These are phyloP conservation scores for Triplophysa rosa DNA, from an alignment of 2,113 vertebrate species.

Conservation along the genomic window DNA sequence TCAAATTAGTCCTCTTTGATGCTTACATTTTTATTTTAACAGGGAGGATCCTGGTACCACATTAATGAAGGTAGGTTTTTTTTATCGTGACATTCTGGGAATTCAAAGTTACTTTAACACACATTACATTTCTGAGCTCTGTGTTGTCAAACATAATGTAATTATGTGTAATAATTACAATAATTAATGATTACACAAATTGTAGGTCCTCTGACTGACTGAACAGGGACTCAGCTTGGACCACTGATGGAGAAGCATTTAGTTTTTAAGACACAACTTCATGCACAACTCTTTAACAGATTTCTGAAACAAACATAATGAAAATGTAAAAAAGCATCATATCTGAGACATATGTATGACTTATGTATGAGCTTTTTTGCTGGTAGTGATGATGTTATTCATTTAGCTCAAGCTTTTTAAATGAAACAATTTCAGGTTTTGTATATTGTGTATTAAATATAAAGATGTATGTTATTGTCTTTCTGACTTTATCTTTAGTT, in stretches of 20 bases:
- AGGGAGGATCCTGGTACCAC: slow-evolving; percentile 53
- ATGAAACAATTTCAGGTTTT: too few species aligned
- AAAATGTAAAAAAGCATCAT: too few species aligned
- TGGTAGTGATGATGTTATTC: too few species aligned
- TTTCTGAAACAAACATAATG: background rate
- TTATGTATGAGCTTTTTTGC: too few species aligned
- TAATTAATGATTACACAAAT: background rate
- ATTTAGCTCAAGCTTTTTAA: too few species aligned
- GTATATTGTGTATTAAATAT: too few species aligned
- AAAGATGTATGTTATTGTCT: too few species aligned
- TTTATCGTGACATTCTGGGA: too few species aligned
- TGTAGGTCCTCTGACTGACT: background rate
- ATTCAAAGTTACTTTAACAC: too few species aligned
- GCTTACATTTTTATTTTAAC: background rate
- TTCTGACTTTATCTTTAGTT: too few species aligned
- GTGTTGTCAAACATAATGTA: background rate
- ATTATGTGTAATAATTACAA: too few species aligned
- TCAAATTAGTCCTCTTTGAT: background rate
- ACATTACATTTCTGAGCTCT: background rate
- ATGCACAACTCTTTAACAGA: background rate
- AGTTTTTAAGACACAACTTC: background rate
- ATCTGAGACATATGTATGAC: too few species aligned
- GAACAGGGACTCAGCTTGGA: background rate
- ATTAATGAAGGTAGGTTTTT: background rate
- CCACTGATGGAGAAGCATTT: background rate